A percentile compares a stretch with the other conserved stretches of the same genome.
Evolutionary conservation across 2,888 invertebrate genomes (phyloP).

Genomic region (Lordiphosa fenestrarum): DNA sequence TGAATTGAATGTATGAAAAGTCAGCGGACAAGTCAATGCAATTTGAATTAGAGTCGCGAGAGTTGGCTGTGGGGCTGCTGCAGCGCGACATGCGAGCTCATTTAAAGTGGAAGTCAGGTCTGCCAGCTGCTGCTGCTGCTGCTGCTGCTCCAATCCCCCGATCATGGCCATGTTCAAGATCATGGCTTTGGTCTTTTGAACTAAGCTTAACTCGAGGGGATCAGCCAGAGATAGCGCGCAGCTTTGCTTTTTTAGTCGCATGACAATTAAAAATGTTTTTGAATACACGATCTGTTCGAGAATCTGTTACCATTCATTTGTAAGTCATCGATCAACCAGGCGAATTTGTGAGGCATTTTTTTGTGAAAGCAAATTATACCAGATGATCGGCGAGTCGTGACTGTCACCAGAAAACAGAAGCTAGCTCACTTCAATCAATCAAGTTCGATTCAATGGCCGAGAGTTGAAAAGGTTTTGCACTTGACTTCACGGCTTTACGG

Average conservation of each 20-base stretch:
- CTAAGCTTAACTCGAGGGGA: slow-evolving; percentile 26
- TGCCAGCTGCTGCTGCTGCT: neutral
- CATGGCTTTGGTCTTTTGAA: slow-evolving; percentile 40
- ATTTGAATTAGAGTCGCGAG: slow-evolving; percentile 56
- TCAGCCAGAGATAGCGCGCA: slow-evolving; percentile 43
- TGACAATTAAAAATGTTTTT: slow-evolving; percentile 69
- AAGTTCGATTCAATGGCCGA: slow-evolving; percentile 60
- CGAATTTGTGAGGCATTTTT: slow-evolving; percentile 49
- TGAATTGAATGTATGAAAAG: slow-evolving; percentile 67
- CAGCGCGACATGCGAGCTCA: slow-evolving; percentile 60
- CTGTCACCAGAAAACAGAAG: slow-evolving; percentile 55
- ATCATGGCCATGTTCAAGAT: slow-evolving; percentile 41
- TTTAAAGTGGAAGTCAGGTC: slow-evolving; percentile 47
- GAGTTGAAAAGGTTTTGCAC: slow-evolving; percentile 42
- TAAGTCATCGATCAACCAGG: slow-evolving; percentile 61
- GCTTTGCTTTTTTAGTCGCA: slow-evolving; percentile 52
- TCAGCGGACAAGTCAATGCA: slow-evolving; percentile 69
- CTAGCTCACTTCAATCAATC: slow-evolving; percentile 40
- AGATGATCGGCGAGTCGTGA: slow-evolving; percentile 66
- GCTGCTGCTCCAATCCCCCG: slow-evolving; percentile 12
- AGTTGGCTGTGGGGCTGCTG: slow-evolving; percentile 17
- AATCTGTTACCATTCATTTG: slow-evolving; percentile 34
- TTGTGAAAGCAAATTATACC: slow-evolving; percentile 66
- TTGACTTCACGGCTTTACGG: slow-evolving; percentile 43
- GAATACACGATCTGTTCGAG: slow-evolving; percentile 54